Evolutionary conservation across 2,797 vertebrate species (phyloP), one percentile per base, ranked within the genome.

Genomic region (Fratercula arctica): DNA sequence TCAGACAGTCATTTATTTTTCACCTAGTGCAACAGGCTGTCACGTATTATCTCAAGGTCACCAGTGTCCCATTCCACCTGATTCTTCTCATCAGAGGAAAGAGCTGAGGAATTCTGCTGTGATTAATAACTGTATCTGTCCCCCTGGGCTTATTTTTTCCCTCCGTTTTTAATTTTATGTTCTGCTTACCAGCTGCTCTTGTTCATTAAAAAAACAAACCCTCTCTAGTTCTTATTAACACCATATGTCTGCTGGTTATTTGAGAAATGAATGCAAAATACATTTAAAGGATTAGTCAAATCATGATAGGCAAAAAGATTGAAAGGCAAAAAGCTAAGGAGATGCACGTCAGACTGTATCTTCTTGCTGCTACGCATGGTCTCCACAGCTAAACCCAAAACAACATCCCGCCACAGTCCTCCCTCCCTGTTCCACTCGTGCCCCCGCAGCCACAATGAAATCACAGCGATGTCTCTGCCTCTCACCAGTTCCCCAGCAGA

Each of bases 241-340:
- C 90, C 97, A 96, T 97, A 98, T 97, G 97, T 96, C 96, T 97
- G 90, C 90, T 92, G 93, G 79, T 97, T 97, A 97, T 97, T 94
- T 97, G 90, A 93, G 66, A 95, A 85, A 94, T 87, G 93, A 96
- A 97, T 26, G 43, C 72, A 97, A 97, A 96, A 96, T 89, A 79
- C 92, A 94, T 86, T 96, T 97, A 96, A 97, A 96, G 73, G 75
- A 94, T 96, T 96, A 87, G 83, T 96, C 79, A 91, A 73, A 89
- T 73, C 50, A 51, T 68, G 85, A 84, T 66, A 91, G 50, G 80
- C 33, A 69, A 86, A 92, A 93, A 59, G 68, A 85, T 1, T 33
- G 48, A 93, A 95, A 92, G 39, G 70, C 78, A 80, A 77, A 93
- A 92, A 57, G 68, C 46, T 85, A 81, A 83, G 45, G 18, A 66